These are phyloP conservation scores for Lepidotrigona ventralis DNA, from an alignment of 1,140 invertebrate genomes.

Conservation along the genomic window DNA sequence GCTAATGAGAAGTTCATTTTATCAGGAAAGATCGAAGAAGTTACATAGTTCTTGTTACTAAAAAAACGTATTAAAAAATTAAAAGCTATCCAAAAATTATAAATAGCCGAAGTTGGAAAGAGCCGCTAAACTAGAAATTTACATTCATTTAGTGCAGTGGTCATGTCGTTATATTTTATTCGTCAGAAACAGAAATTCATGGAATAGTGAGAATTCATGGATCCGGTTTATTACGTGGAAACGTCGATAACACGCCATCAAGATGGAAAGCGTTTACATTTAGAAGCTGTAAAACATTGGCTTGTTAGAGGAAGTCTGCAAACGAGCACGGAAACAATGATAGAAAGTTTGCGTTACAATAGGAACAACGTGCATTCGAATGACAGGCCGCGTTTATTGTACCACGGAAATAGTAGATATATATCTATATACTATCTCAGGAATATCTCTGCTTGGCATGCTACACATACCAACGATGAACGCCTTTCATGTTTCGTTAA, in stretches of 20 bases:
- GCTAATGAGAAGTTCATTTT: no score
- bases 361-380: conserved; percentile 11
- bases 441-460: neutral
- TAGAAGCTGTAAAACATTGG: neutral
- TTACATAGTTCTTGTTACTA: no score
- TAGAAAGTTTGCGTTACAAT: conserved; percentile 42
- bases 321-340: conserved; percentile 32
- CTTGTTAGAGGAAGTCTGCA: conserved; percentile 25
- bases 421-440: neutral
- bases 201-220: neutral
- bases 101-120: no score
- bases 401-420: conserved; percentile 13
- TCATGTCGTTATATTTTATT: neutral
- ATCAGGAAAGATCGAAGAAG: no score
- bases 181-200: neutral
- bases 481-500: neutral
- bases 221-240: conserved; percentile 11
- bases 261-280: conserved; percentile 19
- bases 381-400: conserved; percentile 25
- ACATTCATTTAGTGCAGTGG: neutral
- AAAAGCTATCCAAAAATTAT: no score
- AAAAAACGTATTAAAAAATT: no score
- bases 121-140: no score
- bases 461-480: neutral
- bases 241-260: conserved; percentile 2